A percentile compares a stretch with the other conserved stretches of the same genome.
These are phyloP conservation scores for Leptinotarsa lineolata DNA, from an alignment of 1,140 invertebrate genomes.

Conservation along the genomic window DNA sequence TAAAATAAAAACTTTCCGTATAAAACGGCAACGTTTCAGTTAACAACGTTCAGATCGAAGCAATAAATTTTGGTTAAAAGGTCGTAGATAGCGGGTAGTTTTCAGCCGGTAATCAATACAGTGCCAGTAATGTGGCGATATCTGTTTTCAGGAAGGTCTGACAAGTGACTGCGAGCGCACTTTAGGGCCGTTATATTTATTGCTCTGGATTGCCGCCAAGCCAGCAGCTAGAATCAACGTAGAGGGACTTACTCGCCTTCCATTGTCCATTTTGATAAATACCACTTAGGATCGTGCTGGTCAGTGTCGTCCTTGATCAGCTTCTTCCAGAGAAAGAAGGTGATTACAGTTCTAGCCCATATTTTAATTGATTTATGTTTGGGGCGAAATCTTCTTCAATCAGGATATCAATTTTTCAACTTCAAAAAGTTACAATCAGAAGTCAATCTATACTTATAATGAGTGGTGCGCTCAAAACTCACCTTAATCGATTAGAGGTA, in stretches of 20 bases:
- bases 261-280: constrained; percentile 35
- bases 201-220: constrained; percentile 33
- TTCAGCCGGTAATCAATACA: constrained; percentile 36
- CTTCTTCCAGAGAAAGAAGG: too few species aligned
- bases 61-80: constrained; percentile 35
- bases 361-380: too few species aligned
- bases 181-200: constrained; percentile 32
- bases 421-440: too few species aligned
- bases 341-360: too few species aligned
- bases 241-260: constrained; percentile 29
- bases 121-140: constrained; percentile 37
- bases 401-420: too few species aligned
- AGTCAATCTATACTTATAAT: too few species aligned
- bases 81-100: constrained; percentile 36
- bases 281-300: constrained; percentile 6
- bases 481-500: too few species aligned
- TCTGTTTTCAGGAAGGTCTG: constrained; percentile 37
- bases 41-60: constrained; percentile 29
- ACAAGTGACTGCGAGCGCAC: constrained; percentile 31
- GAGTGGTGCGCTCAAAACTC: too few species aligned
- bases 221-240: constrained; percentile 23
- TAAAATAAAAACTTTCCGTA: constrained; percentile 27
- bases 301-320: background rate
- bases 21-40: constrained; percentile 14
- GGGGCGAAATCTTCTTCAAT: too few species aligned